phyloP scores from a whole-genome alignment of 2,113 vertebrate genomes.

The Sciurus niger region DNA sequence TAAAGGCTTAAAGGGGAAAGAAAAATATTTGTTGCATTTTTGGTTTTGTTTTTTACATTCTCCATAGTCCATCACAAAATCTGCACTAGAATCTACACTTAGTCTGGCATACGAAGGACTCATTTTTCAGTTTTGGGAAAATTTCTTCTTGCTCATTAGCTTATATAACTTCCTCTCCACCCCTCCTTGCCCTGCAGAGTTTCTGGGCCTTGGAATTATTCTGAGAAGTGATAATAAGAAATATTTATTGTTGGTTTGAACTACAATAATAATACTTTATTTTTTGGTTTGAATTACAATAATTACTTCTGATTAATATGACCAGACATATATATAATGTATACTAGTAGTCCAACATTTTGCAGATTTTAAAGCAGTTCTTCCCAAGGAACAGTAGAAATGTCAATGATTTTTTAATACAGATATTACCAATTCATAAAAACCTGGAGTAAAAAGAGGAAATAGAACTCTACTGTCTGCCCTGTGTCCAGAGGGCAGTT shows the following conservation, averaged over 20 bases:
- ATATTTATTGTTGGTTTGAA: constrained; percentile 31
- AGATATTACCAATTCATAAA: constrained; percentile 21
- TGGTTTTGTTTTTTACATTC: background rate
- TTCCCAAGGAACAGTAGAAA: background rate
- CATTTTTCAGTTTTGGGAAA: background rate
- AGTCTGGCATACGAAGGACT: background rate
- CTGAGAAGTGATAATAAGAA: background rate
- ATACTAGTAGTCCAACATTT: constrained; percentile 42
- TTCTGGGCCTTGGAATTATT: background rate
- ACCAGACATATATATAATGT: background rate
- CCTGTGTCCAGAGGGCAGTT: background rate
- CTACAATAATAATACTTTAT: background rate
- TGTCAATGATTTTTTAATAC: constrained; percentile 54
- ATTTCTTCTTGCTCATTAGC: background rate
- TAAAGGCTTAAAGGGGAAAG: background rate
- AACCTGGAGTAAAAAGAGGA: background rate
- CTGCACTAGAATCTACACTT: background rate
- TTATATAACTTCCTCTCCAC: background rate
- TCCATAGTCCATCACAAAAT: background rate
- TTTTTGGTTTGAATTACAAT: background rate
- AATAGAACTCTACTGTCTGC: background rate
- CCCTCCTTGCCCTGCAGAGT: background rate
- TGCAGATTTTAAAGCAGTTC: constrained; percentile 2
- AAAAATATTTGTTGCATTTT: background rate
- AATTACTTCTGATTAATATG: constrained; percentile 51